A percentile compares a stretch with the other conserved stretches of the same genome.
phyloP scores from a whole-genome alignment of 2,888 invertebrate species.

The Nasonovia ribisnigri region DNA sequence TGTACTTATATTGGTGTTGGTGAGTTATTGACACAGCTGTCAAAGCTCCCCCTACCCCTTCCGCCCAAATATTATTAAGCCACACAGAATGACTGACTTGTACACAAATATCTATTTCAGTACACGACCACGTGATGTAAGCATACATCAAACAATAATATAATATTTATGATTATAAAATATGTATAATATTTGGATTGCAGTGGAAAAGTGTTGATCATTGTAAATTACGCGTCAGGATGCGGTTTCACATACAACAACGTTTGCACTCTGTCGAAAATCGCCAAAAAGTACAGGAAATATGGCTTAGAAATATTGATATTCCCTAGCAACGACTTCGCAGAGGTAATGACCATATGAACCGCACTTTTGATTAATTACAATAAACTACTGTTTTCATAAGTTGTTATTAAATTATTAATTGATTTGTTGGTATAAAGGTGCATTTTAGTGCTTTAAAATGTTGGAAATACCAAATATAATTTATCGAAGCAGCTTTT shows the following conservation, averaged over 20 bases:
- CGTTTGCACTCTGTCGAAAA: neutral
- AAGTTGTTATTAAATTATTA: neutral
- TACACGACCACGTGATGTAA: neutral
- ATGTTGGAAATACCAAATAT: neutral
- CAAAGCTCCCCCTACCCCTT: neutral
- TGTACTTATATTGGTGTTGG: neutral
- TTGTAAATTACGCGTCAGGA: neutral
- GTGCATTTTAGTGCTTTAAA: neutral
- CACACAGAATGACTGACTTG: neutral
- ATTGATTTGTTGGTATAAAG: neutral
- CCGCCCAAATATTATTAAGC: neutral
- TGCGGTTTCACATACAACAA: neutral
- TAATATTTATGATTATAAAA: neutral
- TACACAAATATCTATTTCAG: neutral
- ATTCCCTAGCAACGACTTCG: conserved; percentile 29
- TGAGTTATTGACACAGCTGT: neutral
- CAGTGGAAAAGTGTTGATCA: conserved; percentile 29
- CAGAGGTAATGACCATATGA: neutral
- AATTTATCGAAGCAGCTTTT: neutral
- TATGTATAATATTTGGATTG: neutral
- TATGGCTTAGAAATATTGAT: neutral
- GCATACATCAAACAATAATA: neutral
- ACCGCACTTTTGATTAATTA: neutral
- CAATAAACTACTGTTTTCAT: neutral
- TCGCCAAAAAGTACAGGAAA: neutral